phyloP scores from a whole-genome alignment of 2,113 vertebrate genomes.

The Stigmatopora argus region DNA sequence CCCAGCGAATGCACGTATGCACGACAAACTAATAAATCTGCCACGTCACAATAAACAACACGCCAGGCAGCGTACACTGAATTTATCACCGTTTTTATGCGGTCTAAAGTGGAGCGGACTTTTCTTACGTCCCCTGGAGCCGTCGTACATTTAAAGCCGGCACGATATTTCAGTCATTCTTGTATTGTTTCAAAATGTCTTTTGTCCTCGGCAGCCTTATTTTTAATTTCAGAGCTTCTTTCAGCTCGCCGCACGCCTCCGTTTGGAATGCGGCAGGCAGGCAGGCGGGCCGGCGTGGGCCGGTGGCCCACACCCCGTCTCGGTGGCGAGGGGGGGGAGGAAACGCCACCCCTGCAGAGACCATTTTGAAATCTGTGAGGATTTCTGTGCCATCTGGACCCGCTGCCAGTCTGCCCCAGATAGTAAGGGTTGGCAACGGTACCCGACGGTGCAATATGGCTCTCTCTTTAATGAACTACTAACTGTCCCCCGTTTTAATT shows the following conservation, averaged over 20 bases:
- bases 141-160: constrained; percentile 40
- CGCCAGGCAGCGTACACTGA: constrained; percentile 28
- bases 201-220: constrained; percentile 52
- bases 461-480: constrained; percentile 76
- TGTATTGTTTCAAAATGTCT: constrained; percentile 50
- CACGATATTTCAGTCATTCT: constrained; percentile 48
- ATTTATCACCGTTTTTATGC: constrained; percentile 40
- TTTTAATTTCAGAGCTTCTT: constrained; percentile 46
- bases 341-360: constrained; percentile 72
- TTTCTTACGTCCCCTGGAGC: constrained; percentile 43
- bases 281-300: constrained; percentile 54
- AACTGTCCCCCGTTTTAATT: constrained; percentile 76
- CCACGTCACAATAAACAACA: constrained; percentile 39
- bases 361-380: constrained; percentile 74
- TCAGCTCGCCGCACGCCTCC: constrained; percentile 61
- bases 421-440: constrained; percentile 74
- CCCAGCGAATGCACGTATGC: constrained; percentile 32
- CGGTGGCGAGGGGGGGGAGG: constrained; percentile 60
- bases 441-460: constrained; percentile 75
- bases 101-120: constrained; percentile 34
- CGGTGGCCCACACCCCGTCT: constrained; percentile 65
- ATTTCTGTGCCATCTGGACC: constrained; percentile 75
- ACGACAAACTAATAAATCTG: constrained; percentile 49
- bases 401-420: constrained; percentile 74
- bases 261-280: constrained; percentile 55